Conservation (phyloP, 1,140 invertebrate species). For the Penaeus indicus region DNA sequence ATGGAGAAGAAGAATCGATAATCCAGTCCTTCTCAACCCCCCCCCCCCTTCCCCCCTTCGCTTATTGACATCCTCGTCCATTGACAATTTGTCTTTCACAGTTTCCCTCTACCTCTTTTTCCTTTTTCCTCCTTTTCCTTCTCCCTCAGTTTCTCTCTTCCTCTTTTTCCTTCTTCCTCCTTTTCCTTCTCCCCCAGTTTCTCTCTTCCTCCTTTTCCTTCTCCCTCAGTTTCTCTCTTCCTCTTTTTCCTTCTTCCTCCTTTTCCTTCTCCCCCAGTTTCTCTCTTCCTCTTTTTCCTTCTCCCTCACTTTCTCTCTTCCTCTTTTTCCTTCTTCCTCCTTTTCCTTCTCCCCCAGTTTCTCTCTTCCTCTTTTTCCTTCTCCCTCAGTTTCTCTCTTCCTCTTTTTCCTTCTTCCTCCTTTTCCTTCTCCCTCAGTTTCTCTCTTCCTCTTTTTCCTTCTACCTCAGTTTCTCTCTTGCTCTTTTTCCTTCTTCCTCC, state of each 20-base stretch:
- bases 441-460: too few species aligned
- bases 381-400: not conserved
- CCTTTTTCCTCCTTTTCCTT: too few species aligned
- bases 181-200: too few species aligned
- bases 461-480: not conserved
- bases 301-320: not conserved
- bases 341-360: not conserved
- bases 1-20: too few species aligned
- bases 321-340: not conserved
- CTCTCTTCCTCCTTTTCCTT: too few species aligned
- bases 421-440: not conserved
- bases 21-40: too few species aligned
- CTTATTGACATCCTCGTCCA: too few species aligned
- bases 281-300: too few species aligned
- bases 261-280: not conserved
- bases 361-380: too few species aligned
- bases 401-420: not conserved
- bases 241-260: not conserved
- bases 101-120: not conserved
- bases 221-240: not conserved
- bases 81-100: too few species aligned
- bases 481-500: not conserved
- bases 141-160: too few species aligned
- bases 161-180: not conserved
- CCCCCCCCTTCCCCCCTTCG: too few species aligned